These are phyloP conservation scores for Zelostemma sp. DNA, from an alignment of 1,140 invertebrate species.

Conservation along the genomic window DNA sequence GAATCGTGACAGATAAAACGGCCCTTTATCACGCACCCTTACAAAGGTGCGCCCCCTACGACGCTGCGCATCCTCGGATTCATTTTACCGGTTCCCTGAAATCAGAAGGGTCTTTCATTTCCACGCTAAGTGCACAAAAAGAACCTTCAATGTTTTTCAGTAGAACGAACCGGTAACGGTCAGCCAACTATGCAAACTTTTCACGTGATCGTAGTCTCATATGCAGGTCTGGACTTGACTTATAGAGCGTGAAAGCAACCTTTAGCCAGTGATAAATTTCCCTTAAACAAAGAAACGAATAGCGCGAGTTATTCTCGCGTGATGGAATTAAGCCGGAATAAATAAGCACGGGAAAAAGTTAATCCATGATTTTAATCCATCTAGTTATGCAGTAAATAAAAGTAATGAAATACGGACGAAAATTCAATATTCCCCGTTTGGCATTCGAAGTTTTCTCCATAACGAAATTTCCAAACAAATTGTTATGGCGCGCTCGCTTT, in stretches of 20 bases:
- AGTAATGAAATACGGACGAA: too few relatives aligned
- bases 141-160: slow-evolving; percentile 25
- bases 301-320: too few relatives aligned
- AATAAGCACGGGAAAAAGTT: too few relatives aligned
- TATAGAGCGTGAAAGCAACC: too few relatives aligned
- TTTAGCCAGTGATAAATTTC: too few relatives aligned
- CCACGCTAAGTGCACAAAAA: slow-evolving; percentile 1
- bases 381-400: too few relatives aligned
- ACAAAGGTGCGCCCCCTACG: not conserved
- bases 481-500: not conserved
- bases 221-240: too few relatives aligned
- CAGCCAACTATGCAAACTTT: slow-evolving; percentile 29
- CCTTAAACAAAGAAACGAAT: too few relatives aligned
- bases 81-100: not conserved
- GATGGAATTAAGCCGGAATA: too few relatives aligned
- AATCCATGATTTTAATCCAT: too few relatives aligned
- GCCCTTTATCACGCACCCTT: slow-evolving; percentile 1
- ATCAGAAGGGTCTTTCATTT: not conserved
- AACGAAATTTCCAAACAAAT: not conserved
- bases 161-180: slow-evolving; percentile 37
- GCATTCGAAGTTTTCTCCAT: too few relatives aligned
- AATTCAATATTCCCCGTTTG: too few relatives aligned
- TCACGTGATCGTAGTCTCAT: slow-evolving; percentile 28
- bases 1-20: not conserved
- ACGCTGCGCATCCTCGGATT: not conserved